Evolutionary conservation across 2,113 vertebrate genomes (phyloP), one percentile per base, ranked within the genome.

Genomic region (Riparia riparia): DNA sequence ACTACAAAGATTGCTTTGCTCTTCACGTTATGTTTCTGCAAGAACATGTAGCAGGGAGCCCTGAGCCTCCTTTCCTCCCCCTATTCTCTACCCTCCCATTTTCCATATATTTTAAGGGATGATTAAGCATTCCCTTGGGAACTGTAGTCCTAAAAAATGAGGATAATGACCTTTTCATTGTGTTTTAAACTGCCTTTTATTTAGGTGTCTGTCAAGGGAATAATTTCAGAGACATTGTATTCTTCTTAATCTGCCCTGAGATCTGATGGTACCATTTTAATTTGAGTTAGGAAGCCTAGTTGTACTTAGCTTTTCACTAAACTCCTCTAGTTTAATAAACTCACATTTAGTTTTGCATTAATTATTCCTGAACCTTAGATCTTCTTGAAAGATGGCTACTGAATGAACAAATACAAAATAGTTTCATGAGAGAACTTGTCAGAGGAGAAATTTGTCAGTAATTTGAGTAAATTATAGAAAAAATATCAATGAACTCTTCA

Each of bases 401-500:
- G 4, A 64, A 54, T 78, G 26, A 86, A 37, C 0, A 39, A 78
- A 90, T 83, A 64, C 51, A 81, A 80, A 92, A 90, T 9, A 64
- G 9, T 78, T 90, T 90, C 0, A 0, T 64, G 76, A 77, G 54
- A 81, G 32, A 90, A 77, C 31, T 78, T 69, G n/a, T 83, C n/a
- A 92, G 70, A 87, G 68, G 22, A 92, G 90, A 86, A 84, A 71
- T 81, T 88, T 88, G 85, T 22, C 88, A 92, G 41, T 76, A 86
- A 86, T 86, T 93, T 78, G 68, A 90, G 69, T 92, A 86, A 92
- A 96, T 81, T 37, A 72, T 49, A 68, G n/a, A 32, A 89, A 96
- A 97, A 90, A 65, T 68, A 96, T 94, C 82, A 92, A 79, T 79
- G 69, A 31, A 74, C 69, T 96, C 93, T 95, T 95, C 79, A 96